These are phyloP conservation scores for Prenolepis imparis DNA, from an alignment of 2,888 invertebrate species.

Conservation along the genomic window DNA sequence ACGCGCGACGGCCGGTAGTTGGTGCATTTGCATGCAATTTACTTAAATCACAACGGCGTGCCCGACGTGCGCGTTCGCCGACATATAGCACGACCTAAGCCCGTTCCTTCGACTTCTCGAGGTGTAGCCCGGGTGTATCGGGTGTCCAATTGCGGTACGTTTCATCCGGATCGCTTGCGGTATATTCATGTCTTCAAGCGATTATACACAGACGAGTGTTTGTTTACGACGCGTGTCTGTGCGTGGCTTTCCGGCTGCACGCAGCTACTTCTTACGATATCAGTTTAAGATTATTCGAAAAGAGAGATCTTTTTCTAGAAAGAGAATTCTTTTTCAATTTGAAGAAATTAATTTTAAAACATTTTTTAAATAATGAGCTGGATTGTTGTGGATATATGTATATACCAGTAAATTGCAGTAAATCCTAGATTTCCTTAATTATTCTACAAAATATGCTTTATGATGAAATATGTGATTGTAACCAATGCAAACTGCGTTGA, in stretches of 20 bases:
- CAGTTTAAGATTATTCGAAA: background rate
- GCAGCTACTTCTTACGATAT: constrained; percentile 8
- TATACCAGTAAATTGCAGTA: background rate
- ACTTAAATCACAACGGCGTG: constrained; percentile 74
- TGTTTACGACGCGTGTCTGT: constrained; percentile 24
- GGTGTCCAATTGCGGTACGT: constrained; percentile 51
- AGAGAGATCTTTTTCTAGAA: background rate
- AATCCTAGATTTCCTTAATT: constrained; percentile 23
- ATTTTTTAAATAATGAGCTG: constrained; percentile 12
- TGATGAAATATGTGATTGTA: constrained; percentile 41
- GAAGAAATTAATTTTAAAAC: background rate
- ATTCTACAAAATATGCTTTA: constrained; percentile 26
- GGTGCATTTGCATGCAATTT: constrained; percentile 79
- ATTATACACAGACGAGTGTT: constrained; percentile 59
- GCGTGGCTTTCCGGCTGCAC: background rate
- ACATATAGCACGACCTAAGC: constrained; percentile 70
- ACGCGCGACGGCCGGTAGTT: constrained; percentile 71
- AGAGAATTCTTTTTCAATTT: background rate
- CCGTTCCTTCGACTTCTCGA: constrained; percentile 63
- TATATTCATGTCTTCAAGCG: constrained; percentile 70
- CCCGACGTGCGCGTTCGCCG: constrained; percentile 69
- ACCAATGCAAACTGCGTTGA: constrained; percentile 33
- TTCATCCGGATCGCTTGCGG: constrained; percentile 67
- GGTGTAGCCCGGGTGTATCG: constrained; percentile 68
- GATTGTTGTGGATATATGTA: background rate